Base-by-base conservation (phyloP, 2,888 invertebrate genomes). In the Dermolepida albohirtum region DNA sequence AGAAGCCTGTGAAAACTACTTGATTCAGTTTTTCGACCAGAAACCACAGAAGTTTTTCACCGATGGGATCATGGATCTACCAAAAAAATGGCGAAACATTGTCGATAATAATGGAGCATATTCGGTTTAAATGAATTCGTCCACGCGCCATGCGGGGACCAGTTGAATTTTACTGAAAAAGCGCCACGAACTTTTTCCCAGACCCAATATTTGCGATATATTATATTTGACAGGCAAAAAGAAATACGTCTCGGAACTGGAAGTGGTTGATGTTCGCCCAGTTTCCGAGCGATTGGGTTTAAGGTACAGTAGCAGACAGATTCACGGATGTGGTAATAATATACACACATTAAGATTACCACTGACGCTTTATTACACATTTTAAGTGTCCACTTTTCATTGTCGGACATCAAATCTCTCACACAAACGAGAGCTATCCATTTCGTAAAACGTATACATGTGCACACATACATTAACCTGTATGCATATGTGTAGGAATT, bases 341-440 rank as follows among this genome's bases (percentile, higher is more conserved):
- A 27, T 27, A 27, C 14, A 11, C 41, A 41, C 17, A 22, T 6
- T 29, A 12, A 57, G 57, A 43, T 57, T 57, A 1, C 11, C 44
- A 27, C 10, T 27, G 44, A 57, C 43, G 43, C 29, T 57, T 57
- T 44, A 57, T 29, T 44, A 44, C 44, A 43, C 17, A 43, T 29
- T 57, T 57, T 57, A 44, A 43, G 57, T 43, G 57, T 57, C 43
- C 27, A 57, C 27, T 12, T 57, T 57, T 57, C 57, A 57, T 57
- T 57, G 57, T 43, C 29, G 57, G 57, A 27, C 57, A 43, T 57
- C 43, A 57, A 57, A 57, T 57, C 17, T 40, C 27, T 10, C 50
- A 8, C 29, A 43, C 10, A n/a, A 5, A 11, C 14, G 7, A 55
- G 11, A 10, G 5, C 16, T 12, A 55, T 16, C 41, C 40, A 1